These are phyloP conservation scores for Phrynocephalus guinanensis DNA, from an alignment of 2,797 vertebrate genomes.

Conservation along the genomic window DNA sequence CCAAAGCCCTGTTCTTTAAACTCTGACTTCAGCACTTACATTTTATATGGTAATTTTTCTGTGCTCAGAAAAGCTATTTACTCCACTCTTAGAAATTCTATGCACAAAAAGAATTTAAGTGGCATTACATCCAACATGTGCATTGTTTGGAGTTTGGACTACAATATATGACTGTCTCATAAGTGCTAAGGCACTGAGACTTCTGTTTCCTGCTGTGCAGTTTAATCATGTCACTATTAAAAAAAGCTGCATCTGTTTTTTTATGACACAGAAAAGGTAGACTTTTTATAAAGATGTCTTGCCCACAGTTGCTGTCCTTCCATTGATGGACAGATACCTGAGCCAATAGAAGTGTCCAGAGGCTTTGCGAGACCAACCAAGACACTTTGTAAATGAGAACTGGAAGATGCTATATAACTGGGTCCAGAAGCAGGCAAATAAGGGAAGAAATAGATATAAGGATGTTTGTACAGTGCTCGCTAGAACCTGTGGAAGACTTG, in stretches of 20 bases:
- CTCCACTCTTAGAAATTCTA: background rate
- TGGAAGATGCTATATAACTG: too few species aligned
- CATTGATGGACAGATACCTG: background rate
- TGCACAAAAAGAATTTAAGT: background rate
- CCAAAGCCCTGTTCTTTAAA: constrained; percentile 11
- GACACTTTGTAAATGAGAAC: too few species aligned
- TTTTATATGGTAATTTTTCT: background rate
- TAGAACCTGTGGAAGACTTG: too few species aligned
- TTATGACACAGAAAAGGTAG: background rate
- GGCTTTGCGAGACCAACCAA: too few species aligned
- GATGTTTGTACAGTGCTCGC: too few species aligned
- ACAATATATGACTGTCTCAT: background rate
- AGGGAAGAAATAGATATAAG: too few species aligned
- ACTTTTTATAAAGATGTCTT: background rate
- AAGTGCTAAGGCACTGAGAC: background rate
- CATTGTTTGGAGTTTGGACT: background rate
- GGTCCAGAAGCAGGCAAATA: too few species aligned
- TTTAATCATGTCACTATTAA: background rate
- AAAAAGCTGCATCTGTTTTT: background rate
- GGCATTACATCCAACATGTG: background rate
- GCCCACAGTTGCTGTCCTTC: background rate
- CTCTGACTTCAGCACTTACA: background rate
- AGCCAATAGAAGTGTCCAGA: background rate
- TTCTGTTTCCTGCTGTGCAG: background rate
- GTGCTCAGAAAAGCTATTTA: background rate